Base-by-base conservation (phyloP, 2,888 invertebrate species). In the Mythimna vitellina region DNA sequence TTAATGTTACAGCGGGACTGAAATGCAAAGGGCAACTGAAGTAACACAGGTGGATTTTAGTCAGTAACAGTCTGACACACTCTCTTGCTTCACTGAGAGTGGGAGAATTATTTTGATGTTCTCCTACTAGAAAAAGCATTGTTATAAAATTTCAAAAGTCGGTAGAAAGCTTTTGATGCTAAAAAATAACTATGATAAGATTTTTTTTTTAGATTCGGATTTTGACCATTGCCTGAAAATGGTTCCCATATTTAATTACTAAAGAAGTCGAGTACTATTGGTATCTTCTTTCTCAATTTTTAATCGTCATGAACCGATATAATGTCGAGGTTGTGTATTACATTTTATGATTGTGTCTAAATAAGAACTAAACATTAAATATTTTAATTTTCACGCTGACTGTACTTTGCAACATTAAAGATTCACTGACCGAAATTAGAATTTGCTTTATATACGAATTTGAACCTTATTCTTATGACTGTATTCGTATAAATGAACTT, bases 321-420 rank as follows among this genome's bases (percentile, higher is more conserved):
- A 51, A 51, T 51, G 2, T 35, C 14, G 22, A 58, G 58, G 63
- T 63, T 75, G 73, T 78, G 73, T 46, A 63, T n/a, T 63, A 53
- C 9, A 53, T 46, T 57, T 70, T 29, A 51, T 38, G n/a, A 73
- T 42, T 76, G 17, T 76, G 32, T 35, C 20, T 7, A 38, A 51
- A 58, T 58, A 58, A 25, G 25, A 58, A 42, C 38, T 35, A 22
- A 38, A 29, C n/a, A 53, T 38, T 35, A 17, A 63, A 42, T 51
- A 9, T 29, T 60, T 67, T 3, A 63, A 63, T 81, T 81, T 57
- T 32, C 25, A 53, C 20, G 38, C n/a, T 76, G 64, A 51, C 35
- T 67, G 54, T 68, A 81, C 56, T 62, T 81, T 70, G 25, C 65
- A 53, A n/a, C 1, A 46, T 32, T 49, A 25, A 65, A 53, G 3